Percentiles rank a stretch among this genome's conserved stretches.
Evolutionary conservation across 1,140 invertebrate species (phyloP).

Genomic region (Ostrea denselamellosa): DNA sequence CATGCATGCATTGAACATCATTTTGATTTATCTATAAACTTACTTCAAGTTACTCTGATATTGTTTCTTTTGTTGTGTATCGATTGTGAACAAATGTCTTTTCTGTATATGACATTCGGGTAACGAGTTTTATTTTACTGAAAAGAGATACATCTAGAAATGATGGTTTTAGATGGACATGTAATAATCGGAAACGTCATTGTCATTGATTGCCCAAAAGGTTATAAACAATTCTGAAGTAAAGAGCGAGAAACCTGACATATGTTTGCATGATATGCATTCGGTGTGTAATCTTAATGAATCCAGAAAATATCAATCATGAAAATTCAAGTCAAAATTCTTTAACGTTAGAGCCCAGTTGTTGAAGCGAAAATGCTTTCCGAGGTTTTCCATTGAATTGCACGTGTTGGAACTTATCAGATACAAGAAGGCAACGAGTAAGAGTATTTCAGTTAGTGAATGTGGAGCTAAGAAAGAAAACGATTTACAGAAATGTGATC

Average conservation of each 20-base stretch:
- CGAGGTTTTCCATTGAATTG: not conserved
- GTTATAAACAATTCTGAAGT: too few species aligned
- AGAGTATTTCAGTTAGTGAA: not conserved
- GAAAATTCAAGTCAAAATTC: too few species aligned
- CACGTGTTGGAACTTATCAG: not conserved
- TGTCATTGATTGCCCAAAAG: not conserved
- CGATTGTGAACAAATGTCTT: not conserved
- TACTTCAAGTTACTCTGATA: not conserved
- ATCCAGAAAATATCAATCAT: too few species aligned
- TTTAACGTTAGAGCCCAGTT: too few species aligned
- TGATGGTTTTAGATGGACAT: not conserved
- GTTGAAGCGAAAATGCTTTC: not conserved
- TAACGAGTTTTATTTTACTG: not conserved
- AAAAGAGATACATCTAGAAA: not conserved
- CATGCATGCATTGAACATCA: too few species aligned
- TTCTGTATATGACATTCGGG: too few species aligned
- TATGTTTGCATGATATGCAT: too few species aligned
- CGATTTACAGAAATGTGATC: constrained; percentile 13
- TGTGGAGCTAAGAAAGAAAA: not conserved
- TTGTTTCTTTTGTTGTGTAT: not conserved
- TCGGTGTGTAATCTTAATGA: too few species aligned
- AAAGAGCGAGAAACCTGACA: too few species aligned
- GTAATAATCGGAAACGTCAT: not conserved
- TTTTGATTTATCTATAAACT: not conserved
- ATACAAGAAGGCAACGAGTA: not conserved